Percentiles rank a stretch among this genome's conserved stretches.
Conservation (phyloP, 53 echinoderm and acorn worm species). For the Pentamera pediparva region DNA sequence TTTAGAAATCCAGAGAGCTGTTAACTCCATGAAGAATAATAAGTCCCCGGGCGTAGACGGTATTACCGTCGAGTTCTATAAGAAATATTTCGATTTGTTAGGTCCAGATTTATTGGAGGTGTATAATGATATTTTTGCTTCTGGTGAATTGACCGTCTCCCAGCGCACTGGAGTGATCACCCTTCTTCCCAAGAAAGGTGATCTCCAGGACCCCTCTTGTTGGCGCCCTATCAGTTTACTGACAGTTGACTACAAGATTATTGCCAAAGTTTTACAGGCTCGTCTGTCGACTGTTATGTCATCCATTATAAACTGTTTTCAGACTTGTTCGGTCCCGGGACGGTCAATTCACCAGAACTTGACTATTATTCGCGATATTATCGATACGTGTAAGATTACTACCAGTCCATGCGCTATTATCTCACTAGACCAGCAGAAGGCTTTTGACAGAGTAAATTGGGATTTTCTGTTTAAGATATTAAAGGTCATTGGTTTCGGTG, state of each 20-base stretch:
- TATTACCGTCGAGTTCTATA: constrained; percentile 37
- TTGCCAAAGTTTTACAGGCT: constrained; percentile 36
- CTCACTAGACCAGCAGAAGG: constrained; percentile 42
- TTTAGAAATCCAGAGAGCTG: neutral
- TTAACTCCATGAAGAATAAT: neutral
- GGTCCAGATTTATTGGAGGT: too few species aligned
- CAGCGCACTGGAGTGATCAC: too few species aligned
- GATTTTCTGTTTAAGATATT: constrained; percentile 31
- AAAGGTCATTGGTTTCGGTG: constrained; percentile 14
- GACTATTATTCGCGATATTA: constrained; percentile 43
- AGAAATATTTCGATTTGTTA: constrained; percentile 34
- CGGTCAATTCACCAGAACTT: constrained; percentile 50
- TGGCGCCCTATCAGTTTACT: too few species aligned
- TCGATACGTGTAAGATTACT: neutral
- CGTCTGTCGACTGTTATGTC: constrained; percentile 8
- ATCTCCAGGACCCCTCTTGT: too few species aligned
- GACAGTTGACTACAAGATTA: too few species aligned
- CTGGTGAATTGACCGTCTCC: too few species aligned
- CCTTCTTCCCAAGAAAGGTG: too few species aligned
- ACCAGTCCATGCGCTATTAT: constrained; percentile 23
- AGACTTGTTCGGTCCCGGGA: constrained; percentile 51
- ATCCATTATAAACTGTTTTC: constrained; percentile 14
- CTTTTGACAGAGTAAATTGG: constrained; percentile 49
- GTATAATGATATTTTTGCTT: too few species aligned
- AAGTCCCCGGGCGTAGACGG: constrained; percentile 54